Conservation (phyloP, 2,888 invertebrate genomes). For the Cotesia congregata region DNA sequence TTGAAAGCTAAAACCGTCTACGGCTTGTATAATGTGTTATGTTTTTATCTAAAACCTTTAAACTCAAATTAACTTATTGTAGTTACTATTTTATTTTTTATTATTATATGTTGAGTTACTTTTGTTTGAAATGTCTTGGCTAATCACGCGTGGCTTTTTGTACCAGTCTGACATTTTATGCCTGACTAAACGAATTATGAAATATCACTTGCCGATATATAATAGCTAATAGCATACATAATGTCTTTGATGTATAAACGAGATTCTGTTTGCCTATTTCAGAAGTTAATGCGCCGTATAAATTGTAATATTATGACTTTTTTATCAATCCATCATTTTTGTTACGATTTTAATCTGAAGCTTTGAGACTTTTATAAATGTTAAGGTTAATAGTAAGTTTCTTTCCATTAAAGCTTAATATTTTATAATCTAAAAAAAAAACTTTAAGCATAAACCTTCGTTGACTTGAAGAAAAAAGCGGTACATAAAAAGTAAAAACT, state of each 20-base stretch:
- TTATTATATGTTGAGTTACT: not conserved
- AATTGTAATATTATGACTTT: not conserved
- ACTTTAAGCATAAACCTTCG: no score
- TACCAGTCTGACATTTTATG: constrained; percentile 15
- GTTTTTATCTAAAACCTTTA: not conserved
- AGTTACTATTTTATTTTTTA: not conserved
- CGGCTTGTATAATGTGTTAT: not conserved
- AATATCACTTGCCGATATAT: not conserved
- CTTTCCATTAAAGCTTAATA: no score
- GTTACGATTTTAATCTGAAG: not conserved
- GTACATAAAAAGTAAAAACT: no score
- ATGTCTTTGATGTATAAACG: not conserved
- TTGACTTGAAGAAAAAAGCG: no score
- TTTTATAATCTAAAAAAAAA: no score
- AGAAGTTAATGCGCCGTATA: not conserved
- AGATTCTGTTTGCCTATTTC: not conserved
- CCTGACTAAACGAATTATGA: constrained; percentile 12
- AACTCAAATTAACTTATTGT: not conserved
- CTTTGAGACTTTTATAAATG: not conserved
- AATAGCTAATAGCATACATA: not conserved
- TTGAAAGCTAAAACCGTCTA: not conserved
- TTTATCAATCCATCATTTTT: not conserved
- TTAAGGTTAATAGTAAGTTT: not conserved
- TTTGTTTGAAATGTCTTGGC: constrained; percentile 24
- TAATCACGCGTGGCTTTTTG: constrained; percentile 26